Percentiles rank a stretch among this genome's conserved stretches.
phyloP scores from a whole-genome alignment of 2,797 vertebrate genomes.

The Coregonus sp. region DNA sequence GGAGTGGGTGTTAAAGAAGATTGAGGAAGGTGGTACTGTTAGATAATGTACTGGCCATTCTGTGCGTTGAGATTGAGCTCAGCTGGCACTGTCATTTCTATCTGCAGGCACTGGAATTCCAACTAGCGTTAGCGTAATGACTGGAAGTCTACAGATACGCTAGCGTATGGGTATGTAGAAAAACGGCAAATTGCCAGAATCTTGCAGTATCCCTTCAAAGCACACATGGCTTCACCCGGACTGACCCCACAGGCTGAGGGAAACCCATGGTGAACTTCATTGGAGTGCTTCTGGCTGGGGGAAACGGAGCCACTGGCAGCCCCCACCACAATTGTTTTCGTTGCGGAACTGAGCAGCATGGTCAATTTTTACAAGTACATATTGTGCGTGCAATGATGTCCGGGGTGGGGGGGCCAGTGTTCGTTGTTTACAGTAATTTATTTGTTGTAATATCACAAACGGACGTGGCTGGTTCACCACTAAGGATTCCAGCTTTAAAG shows the following conservation, averaged over 20 bases:
- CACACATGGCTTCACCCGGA: neutral
- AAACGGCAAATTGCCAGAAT: neutral
- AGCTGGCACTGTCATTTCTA: constrained; percentile 23
- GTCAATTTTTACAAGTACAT: too few relatives aligned
- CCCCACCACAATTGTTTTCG: too few relatives aligned
- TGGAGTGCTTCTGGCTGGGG: neutral
- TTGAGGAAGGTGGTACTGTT: constrained; percentile 17
- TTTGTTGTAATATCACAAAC: too few relatives aligned
- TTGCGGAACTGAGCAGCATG: too few relatives aligned
- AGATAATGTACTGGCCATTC: constrained; percentile 11
- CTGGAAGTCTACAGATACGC: too few relatives aligned
- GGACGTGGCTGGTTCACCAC: too few relatives aligned
- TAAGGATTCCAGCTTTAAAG: neutral
- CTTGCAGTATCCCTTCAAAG: neutral
- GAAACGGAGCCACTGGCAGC: too few relatives aligned
- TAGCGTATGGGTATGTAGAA: too few relatives aligned
- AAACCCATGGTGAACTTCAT: neutral
- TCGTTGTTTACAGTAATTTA: too few relatives aligned
- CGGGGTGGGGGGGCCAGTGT: too few relatives aligned
- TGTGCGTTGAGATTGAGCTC: constrained; percentile 14
- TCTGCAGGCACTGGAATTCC: neutral
- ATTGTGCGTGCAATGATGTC: too few relatives aligned
- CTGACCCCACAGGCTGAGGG: neutral
- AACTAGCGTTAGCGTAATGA: too few relatives aligned
- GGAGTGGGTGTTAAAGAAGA: constrained; percentile 26